Conservation (phyloP, 2,113 vertebrate genomes). For the Tyto alba region DNA sequence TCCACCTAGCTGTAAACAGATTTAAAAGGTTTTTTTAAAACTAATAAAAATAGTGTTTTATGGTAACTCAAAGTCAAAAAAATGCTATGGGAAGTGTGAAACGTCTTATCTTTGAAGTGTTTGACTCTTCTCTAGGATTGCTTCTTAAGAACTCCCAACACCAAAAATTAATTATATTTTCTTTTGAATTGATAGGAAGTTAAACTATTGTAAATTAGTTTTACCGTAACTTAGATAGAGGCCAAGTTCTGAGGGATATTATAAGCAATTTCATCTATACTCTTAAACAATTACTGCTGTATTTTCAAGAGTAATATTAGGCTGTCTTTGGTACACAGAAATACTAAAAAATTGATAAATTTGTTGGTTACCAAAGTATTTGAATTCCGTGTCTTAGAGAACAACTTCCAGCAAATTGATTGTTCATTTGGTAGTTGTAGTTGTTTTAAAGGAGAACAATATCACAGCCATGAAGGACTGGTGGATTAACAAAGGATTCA, state of each 20-base stretch:
- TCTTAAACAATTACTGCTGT: not conserved
- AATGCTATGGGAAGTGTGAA: not conserved
- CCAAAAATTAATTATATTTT: not conserved
- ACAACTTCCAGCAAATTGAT: not conserved
- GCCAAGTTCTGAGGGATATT: not conserved
- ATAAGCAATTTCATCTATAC: not conserved
- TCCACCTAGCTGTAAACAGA: not conserved
- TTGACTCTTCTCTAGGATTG: not conserved
- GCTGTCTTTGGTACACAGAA: not conserved
- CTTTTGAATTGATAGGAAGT: not conserved
- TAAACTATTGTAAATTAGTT: not conserved
- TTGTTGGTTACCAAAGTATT: not conserved
- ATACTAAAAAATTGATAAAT: not conserved
- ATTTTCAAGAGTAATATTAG: not conserved
- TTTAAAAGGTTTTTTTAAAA: not conserved
- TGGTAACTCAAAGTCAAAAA: not conserved
- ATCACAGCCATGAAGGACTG: not conserved
- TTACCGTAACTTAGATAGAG: not conserved
- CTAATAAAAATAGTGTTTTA: not conserved
- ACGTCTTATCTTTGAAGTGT: not conserved
- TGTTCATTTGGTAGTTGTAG: not conserved
- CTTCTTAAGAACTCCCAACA: not conserved
- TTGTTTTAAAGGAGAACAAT: not conserved
- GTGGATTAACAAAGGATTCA: not conserved
- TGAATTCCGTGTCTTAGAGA: not conserved